These are phyloP conservation scores for Rhagophthalmus giganteus DNA, from an alignment of 2,888 invertebrate genomes.

Conservation along the genomic window DNA sequence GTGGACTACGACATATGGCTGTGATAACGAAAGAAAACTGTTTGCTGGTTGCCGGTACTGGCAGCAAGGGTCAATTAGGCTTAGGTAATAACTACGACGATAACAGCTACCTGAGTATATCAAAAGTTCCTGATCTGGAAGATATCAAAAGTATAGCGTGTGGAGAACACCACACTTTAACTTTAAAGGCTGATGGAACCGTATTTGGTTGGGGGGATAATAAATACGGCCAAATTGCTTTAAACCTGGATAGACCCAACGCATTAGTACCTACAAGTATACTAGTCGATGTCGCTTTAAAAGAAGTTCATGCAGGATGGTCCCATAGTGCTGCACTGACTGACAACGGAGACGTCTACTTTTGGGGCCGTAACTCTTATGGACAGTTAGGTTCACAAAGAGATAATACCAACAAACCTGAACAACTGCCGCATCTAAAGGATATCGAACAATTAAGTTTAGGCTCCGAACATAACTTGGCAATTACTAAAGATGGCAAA, in stretches of 20 bases:
- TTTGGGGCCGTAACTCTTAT: conserved; percentile 82
- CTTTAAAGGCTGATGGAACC: conserved; percentile 60
- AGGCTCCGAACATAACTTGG: conserved; percentile 81
- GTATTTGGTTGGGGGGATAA: conserved; percentile 82
- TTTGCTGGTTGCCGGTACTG: conserved; percentile 68
- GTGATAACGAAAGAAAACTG: conserved; percentile 65
- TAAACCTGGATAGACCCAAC: conserved; percentile 59
- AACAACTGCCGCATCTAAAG: conserved; percentile 56
- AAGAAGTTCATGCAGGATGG: conserved; percentile 73
- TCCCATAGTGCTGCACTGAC: conserved; percentile 72
- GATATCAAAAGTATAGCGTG: conserved; percentile 69
- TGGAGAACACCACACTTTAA: conserved; percentile 80
- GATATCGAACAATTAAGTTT: conserved; percentile 63
- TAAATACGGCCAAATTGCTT: conserved; percentile 76
- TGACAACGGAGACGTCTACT: conserved; percentile 64
- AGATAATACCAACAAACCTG: conserved; percentile 54
- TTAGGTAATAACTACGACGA: conserved; percentile 56
- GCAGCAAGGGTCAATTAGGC: conserved; percentile 71
- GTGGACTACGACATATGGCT: conserved; percentile 71
- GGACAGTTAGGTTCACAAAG: conserved; percentile 69
- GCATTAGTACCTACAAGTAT: conserved; percentile 61
- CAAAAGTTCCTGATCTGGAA: conserved; percentile 60
- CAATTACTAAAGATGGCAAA: conserved; percentile 65
- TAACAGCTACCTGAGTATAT: conserved; percentile 54
- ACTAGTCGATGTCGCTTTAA: conserved; percentile 61